Evolutionary conservation across 2,888 invertebrate genomes (phyloP).

Genomic region (Adelphocoris suturalis): DNA sequence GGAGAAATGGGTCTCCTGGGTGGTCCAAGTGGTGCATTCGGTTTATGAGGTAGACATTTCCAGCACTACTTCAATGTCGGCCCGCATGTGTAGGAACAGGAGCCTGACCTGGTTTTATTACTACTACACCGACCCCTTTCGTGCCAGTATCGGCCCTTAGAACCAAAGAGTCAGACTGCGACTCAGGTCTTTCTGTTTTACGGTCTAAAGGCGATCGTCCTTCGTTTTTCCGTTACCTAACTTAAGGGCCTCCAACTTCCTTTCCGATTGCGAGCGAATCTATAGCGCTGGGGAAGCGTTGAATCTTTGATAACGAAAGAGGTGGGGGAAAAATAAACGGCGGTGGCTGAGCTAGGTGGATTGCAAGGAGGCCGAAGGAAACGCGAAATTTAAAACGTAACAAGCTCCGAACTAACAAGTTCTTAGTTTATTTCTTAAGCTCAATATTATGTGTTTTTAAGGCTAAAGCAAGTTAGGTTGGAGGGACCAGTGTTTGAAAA

Average conservation of each 20-base stretch:
- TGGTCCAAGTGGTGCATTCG: too few relatives aligned
- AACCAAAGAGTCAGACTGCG: background rate
- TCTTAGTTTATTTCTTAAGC: too few relatives aligned
- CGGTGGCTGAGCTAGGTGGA: background rate
- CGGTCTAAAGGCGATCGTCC: background rate
- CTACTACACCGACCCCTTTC: background rate
- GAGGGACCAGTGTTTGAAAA: too few relatives aligned
- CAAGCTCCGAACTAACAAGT: too few relatives aligned
- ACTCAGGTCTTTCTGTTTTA: background rate
- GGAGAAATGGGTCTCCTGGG: too few relatives aligned
- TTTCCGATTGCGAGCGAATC: background rate
- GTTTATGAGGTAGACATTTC: too few relatives aligned
- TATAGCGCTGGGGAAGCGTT: background rate
- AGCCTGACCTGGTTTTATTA: background rate
- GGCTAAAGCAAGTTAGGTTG: too few relatives aligned
- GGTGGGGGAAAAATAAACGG: background rate
- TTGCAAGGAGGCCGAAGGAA: background rate
- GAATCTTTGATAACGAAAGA: slow-evolving; percentile 4
- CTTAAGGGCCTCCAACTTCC: background rate
- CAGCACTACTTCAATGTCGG: too few relatives aligned
- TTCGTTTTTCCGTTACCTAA: background rate
- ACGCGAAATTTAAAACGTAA: background rate
- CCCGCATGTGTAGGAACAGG: too few relatives aligned
- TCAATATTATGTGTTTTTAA: too few relatives aligned
- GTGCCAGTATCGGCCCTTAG: background rate